These are phyloP conservation scores for Macrobrachium nipponense DNA, from an alignment of 1,140 invertebrate species.

Conservation along the genomic window DNA sequence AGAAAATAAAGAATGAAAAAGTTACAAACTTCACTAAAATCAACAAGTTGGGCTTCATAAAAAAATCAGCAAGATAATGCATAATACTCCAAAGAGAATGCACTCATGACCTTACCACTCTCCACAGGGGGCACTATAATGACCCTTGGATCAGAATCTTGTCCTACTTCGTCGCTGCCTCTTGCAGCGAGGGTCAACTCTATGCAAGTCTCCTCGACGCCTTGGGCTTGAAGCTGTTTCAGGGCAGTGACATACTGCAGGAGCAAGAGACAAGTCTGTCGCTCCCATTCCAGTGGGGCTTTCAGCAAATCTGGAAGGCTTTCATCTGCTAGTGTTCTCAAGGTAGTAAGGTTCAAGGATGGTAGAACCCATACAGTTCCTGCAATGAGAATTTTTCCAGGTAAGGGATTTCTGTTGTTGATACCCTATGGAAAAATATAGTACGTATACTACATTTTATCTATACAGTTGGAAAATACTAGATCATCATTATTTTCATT, in stretches of 20 bases:
- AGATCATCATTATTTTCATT: background rate
- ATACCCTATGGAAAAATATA: constrained; percentile 65
- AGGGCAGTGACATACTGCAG: constrained; percentile 83
- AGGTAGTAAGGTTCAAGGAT: constrained; percentile 67
- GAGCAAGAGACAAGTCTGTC: constrained; percentile 78
- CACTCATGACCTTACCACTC: constrained; percentile 72
- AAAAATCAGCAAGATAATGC: background rate
- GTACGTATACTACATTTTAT: constrained; percentile 45
- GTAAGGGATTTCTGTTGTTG: constrained; percentile 72
- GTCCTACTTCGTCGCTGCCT: constrained; percentile 70
- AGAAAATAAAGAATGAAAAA: no score
- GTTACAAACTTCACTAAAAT: no score
- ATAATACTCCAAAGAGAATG: background rate
- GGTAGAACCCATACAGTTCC: constrained; percentile 81
- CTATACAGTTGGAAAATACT: no score
- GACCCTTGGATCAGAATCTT: constrained; percentile 69
- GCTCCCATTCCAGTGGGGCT: constrained; percentile 67
- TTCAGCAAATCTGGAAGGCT: constrained; percentile 77
- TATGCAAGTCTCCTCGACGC: constrained; percentile 81
- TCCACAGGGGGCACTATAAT: constrained; percentile 59
- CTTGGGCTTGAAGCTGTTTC: constrained; percentile 85
- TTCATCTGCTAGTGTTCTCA: constrained; percentile 71
- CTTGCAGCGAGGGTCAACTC: constrained; percentile 77
- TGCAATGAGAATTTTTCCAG: constrained; percentile 68
- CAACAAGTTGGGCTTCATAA: no score